Conservation (phyloP, 1,140 invertebrate species). For the Leptinotarsa defecta region DNA sequence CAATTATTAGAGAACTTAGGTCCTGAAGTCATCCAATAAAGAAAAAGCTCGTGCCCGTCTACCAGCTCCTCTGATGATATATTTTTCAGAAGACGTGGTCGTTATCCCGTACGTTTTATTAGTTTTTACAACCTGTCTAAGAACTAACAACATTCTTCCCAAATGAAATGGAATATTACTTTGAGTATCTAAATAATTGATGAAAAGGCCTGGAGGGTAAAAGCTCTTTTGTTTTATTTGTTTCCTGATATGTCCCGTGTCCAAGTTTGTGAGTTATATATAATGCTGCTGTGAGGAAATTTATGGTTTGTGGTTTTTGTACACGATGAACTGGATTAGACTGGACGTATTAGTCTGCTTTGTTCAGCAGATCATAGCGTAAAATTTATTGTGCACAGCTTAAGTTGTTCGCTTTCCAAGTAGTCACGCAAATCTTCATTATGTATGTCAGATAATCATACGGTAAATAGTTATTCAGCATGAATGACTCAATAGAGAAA, state of each 20-base stretch:
- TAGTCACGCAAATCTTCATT: too few species aligned
- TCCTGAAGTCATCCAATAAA: neutral
- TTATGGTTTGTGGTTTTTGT: neutral
- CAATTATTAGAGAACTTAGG: neutral
- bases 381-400: too few species aligned
- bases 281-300: neutral
- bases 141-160: neutral
- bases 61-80: slow-evolving; percentile 2
- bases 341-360: neutral
- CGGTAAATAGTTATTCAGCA: too few species aligned
- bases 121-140: slow-evolving; percentile 2
- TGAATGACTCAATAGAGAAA: too few species aligned
- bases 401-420: too few species aligned
- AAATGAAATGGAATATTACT: slow-evolving; percentile 9
- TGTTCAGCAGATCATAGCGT: neutral
- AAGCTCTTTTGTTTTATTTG: slow-evolving; percentile 4
- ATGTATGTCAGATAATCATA: too few species aligned
- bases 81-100: slow-evolving; percentile 8
- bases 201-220: slow-evolving; percentile 1
- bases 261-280: neutral
- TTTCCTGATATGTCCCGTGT: slow-evolving; percentile 1
- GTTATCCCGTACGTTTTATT: neutral
- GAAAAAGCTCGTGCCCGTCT: neutral
- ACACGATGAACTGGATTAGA: neutral
- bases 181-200: neutral